Percentiles rank a stretch among this genome's conserved stretches.
Conservation (phyloP, 2,113 vertebrate species). For the Micromys minutus region DNA sequence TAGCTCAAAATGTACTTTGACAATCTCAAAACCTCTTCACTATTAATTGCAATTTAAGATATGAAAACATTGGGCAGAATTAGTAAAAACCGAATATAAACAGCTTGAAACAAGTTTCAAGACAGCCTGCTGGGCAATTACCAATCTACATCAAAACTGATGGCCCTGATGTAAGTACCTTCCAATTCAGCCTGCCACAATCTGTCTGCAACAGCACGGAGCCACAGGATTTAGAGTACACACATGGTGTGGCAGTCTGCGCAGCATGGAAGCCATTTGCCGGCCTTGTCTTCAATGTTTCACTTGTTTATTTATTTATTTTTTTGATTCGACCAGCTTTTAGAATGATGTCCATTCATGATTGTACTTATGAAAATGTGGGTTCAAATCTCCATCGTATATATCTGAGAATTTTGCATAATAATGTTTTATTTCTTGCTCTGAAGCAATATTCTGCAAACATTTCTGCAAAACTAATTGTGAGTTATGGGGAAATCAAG, state of each 20-base stretch:
- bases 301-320: too few relatives aligned
- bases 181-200: background rate
- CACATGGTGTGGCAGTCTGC: background rate
- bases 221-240: rapidly evolving
- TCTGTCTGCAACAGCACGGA: constrained; percentile 51
- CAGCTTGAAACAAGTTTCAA: constrained; percentile 67
- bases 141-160: constrained; percentile 55
- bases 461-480: background rate
- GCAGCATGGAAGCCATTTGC: background rate
- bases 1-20: constrained; percentile 46
- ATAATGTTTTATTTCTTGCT: background rate
- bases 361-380: background rate
- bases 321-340: background rate
- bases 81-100: constrained; percentile 56
- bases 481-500: background rate
- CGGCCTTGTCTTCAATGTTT: background rate
- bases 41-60: constrained; percentile 44
- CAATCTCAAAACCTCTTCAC: constrained; percentile 15
- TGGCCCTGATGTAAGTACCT: background rate
- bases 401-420: background rate
- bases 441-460: background rate
- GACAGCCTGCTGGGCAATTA: constrained; percentile 67
- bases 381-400: background rate
- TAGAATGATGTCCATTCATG: background rate
- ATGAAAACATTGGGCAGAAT: constrained; percentile 67